phyloP scores from a whole-genome alignment of 2,797 vertebrate species.

The Notolabrus celidotus region DNA sequence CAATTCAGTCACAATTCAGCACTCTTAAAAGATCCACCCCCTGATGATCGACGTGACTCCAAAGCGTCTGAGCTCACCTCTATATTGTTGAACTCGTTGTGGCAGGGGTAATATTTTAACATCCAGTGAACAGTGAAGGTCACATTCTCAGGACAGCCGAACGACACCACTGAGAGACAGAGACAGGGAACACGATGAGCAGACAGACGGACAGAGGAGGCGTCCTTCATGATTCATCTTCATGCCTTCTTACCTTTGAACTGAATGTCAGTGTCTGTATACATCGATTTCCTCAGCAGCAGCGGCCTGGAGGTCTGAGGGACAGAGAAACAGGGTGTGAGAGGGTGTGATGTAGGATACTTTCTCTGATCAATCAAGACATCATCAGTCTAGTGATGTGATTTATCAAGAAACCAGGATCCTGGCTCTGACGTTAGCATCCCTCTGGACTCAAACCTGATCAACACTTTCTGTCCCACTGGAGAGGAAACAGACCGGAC shows the following conservation, averaged over 20 bases:
- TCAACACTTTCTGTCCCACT: no score
- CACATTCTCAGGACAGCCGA: constrained; percentile 82
- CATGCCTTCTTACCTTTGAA: constrained; percentile 84
- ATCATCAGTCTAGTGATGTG: no score
- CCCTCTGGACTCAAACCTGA: no score
- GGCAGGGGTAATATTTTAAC: constrained; percentile 89
- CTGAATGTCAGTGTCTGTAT: constrained; percentile 88
- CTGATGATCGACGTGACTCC: not conserved
- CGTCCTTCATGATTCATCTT: no score
- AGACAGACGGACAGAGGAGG: not conserved
- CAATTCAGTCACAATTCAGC: constrained; percentile 20
- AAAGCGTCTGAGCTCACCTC: constrained; percentile 83
- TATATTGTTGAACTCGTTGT: constrained; percentile 87
- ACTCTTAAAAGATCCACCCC: not conserved
- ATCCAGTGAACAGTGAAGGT: constrained; percentile 86
- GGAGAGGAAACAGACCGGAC: not conserved
- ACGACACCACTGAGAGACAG: constrained; percentile 80
- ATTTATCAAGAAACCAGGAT: no score
- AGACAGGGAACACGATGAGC: constrained; percentile 5
- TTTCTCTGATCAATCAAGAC: not conserved
- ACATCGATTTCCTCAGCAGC: constrained; percentile 90
- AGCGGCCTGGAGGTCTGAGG: constrained; percentile 87
- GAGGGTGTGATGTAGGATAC: not conserved
- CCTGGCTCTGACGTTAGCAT: no score
- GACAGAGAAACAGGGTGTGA: not conserved